phyloP scores from a whole-genome alignment of 2,888 invertebrate genomes.

The Acleris sparsana region DNA sequence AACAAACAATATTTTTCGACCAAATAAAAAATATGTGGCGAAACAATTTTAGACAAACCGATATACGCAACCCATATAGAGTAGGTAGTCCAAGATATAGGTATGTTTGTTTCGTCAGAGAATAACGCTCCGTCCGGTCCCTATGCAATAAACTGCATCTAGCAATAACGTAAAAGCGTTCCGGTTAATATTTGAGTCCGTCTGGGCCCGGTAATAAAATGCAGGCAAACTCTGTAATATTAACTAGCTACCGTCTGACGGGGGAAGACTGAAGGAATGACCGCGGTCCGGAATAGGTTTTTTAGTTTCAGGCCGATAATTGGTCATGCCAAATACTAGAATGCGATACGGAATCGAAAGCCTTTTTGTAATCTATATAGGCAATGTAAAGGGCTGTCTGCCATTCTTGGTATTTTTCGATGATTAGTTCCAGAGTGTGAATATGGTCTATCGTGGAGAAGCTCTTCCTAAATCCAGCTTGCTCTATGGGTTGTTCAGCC shows the following conservation, averaged over 20 bases:
- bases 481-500: constrained; percentile 27
- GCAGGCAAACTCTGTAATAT: constrained; percentile 43
- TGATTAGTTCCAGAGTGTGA: not conserved
- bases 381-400: constrained; percentile 12
- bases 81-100: too few relatives aligned
- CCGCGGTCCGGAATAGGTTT: too few relatives aligned
- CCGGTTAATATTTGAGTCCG: constrained; percentile 34
- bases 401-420: constrained; percentile 29
- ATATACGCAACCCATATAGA: too few relatives aligned
- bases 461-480: constrained; percentile 28
- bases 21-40: too few relatives aligned
- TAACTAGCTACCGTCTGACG: constrained; percentile 42
- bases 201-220: constrained; percentile 33
- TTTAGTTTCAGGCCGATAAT: too few relatives aligned
- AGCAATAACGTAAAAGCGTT: constrained; percentile 25
- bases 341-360: constrained; percentile 19
- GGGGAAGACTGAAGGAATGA: constrained; percentile 37
- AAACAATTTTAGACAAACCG: too few relatives aligned
- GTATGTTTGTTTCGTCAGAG: too few relatives aligned
- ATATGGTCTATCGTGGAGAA: constrained; percentile 17
- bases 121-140: constrained; percentile 3
- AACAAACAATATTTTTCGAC: too few relatives aligned
- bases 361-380: constrained; percentile 24
- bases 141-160: constrained; percentile 29
- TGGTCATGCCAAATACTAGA: constrained; percentile 1